A percentile compares a stretch with the other conserved stretches of the same genome.
Conservation (phyloP, 2,888 invertebrate genomes). For the Metallyticus violacea region DNA sequence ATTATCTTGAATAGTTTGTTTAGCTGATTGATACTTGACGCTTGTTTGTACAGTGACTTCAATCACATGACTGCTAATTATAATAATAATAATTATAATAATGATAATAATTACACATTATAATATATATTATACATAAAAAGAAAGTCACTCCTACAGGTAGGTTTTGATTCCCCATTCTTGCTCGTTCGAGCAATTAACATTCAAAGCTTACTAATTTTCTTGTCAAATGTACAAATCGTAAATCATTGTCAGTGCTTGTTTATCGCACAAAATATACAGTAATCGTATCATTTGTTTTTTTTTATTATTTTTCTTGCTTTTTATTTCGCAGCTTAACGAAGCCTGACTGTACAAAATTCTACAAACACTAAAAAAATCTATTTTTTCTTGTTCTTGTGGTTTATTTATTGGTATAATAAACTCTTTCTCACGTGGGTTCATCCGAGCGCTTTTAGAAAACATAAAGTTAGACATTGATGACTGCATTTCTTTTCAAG, state of each 20-base stretch:
- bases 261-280: conserved; percentile 30
- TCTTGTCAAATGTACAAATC: conserved; percentile 33
- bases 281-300: conserved; percentile 25
- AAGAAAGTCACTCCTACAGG: conserved; percentile 23
- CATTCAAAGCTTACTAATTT: conserved; percentile 35
- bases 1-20: background rate
- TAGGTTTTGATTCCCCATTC: conserved; percentile 21
- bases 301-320: background rate
- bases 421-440: conserved; percentile 22
- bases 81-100: background rate
- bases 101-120: conserved; percentile 19
- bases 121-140: conserved; percentile 27
- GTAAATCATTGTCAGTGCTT: conserved; percentile 31
- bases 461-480: conserved; percentile 4
- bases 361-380: conserved; percentile 46
- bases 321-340: conserved; percentile 17
- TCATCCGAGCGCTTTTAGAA: background rate
- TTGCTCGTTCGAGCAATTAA: conserved; percentile 23
- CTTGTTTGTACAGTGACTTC: conserved; percentile 13
- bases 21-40: background rate
- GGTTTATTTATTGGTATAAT: conserved; percentile 23
- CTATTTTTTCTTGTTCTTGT: conserved; percentile 16
- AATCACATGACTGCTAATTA: conserved; percentile 12
- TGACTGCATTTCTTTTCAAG: conserved; percentile 17
- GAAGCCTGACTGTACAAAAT: conserved; percentile 45